These are phyloP conservation scores for Squalus acanthias DNA, from an alignment of 2,797 vertebrate genomes.

Conservation along the genomic window DNA sequence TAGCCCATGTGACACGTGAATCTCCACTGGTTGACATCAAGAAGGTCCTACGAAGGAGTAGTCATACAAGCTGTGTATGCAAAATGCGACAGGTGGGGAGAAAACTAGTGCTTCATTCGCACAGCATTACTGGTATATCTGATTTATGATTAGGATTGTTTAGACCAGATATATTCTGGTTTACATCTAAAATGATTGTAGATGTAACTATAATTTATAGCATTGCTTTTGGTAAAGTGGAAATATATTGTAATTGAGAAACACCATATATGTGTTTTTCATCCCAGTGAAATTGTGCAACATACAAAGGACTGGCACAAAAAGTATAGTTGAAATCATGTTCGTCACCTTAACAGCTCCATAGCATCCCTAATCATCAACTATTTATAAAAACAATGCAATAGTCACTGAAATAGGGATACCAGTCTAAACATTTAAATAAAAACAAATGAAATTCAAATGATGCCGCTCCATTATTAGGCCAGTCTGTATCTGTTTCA, in stretches of 20 bases:
- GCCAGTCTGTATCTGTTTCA: not conserved
- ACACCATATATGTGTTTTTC: not conserved
- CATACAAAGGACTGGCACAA: not conserved
- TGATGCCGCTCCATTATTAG: not conserved
- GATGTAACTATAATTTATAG: not conserved
- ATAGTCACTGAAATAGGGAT: not conserved
- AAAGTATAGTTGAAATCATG: not conserved
- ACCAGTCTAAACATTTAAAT: not conserved
- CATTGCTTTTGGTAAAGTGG: conserved; percentile 14
- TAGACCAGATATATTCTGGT: not conserved
- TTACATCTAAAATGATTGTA: not conserved
- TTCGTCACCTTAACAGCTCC: not conserved
- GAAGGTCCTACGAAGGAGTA: conserved; percentile 35
- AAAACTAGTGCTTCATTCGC: conserved; percentile 38
- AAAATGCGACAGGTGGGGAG: not conserved
- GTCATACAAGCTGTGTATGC: conserved; percentile 21
- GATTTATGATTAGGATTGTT: not conserved
- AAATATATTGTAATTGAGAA: conserved; percentile 10
- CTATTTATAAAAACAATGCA: not conserved
- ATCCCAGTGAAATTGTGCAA: not conserved
- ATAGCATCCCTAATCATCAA: not conserved
- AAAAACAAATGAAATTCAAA: not conserved
- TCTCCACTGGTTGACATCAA: conserved; percentile 28
- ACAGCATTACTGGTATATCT: conserved; percentile 36
- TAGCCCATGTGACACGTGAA: conserved; percentile 39